Percentiles rank a stretch among this genome's conserved stretches.
These are phyloP conservation scores for Cataglyphis livida DNA, from an alignment of 2,888 invertebrate species.

Conservation along the genomic window DNA sequence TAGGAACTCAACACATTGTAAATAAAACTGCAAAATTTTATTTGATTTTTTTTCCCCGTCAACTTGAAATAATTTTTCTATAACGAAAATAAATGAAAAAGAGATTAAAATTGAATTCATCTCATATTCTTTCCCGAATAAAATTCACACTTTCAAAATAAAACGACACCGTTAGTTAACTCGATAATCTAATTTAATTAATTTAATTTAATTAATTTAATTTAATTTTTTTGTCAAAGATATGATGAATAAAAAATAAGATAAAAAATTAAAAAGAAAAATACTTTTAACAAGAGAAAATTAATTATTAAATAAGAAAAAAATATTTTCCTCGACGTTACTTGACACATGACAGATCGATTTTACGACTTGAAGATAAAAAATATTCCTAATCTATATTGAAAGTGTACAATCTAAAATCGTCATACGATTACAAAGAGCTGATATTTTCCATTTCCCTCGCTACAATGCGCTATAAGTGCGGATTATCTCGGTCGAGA, in stretches of 20 bases:
- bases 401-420: background rate
- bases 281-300: background rate
- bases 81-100: background rate
- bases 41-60: background rate
- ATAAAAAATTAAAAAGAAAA: background rate
- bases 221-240: too few relatives aligned
- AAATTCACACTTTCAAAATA: background rate
- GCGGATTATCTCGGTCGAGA: constrained; percentile 41
- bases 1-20: background rate
- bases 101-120: background rate
- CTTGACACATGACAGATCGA: background rate
- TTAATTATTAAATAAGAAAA: background rate
- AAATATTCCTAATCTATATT: background rate
- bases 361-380: background rate
- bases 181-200: too few relatives aligned
- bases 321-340: background rate
- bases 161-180: background rate
- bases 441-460: constrained; percentile 8
- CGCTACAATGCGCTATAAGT: background rate
- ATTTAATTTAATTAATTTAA: too few relatives aligned
- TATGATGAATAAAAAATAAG: too few relatives aligned
- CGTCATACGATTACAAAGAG: background rate
- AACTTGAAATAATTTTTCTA: background rate
- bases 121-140: background rate
- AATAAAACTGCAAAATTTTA: background rate